A percentile compares a stretch with the other conserved stretches of the same genome.
These are phyloP conservation scores for Leguminivora glycinivorella DNA, from an alignment of 1,140 invertebrate species.

Conservation along the genomic window DNA sequence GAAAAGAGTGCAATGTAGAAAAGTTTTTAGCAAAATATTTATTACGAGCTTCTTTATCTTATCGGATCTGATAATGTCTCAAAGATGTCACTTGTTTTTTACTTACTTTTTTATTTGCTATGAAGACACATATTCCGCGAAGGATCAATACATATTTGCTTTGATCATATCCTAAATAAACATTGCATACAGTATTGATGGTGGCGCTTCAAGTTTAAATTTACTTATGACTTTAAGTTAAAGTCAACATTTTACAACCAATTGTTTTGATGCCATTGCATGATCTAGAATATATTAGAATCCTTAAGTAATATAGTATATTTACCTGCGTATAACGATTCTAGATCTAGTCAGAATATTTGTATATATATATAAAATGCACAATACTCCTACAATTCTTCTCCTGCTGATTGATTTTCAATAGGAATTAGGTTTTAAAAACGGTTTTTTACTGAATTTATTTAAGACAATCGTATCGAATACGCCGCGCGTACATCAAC, in stretches of 20 bases:
- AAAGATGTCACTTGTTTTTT: neutral
- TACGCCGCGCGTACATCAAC: conserved; percentile 29
- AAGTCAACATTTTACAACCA: conserved; percentile 6
- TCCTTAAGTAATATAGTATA: no score
- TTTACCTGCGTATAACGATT: no score
- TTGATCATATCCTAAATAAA: conserved; percentile 29
- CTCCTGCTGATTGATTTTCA: neutral
- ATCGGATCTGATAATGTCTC: neutral
- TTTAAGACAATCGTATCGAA: conserved; percentile 16
- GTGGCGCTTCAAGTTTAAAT: conserved; percentile 6
- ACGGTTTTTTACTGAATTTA: neutral
- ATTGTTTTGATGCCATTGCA: neutral
- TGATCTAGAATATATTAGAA: neutral
- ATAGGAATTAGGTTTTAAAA: neutral
- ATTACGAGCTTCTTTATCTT: neutral
- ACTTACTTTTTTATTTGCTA: conserved; percentile 27
- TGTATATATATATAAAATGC: no score
- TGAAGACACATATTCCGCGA: conserved; percentile 41
- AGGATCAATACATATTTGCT: conserved; percentile 15
- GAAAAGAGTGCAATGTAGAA: no score
- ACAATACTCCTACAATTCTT: no score
- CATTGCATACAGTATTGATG: conserved; percentile 1
- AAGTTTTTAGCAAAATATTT: neutral
- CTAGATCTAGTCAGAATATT: no score
- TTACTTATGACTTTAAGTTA: conserved; percentile 7